Evolutionary conservation across 1,140 invertebrate species (phyloP), one percentile per base, ranked within the genome.

Genomic region (Notospermus geniculatus): DNA sequence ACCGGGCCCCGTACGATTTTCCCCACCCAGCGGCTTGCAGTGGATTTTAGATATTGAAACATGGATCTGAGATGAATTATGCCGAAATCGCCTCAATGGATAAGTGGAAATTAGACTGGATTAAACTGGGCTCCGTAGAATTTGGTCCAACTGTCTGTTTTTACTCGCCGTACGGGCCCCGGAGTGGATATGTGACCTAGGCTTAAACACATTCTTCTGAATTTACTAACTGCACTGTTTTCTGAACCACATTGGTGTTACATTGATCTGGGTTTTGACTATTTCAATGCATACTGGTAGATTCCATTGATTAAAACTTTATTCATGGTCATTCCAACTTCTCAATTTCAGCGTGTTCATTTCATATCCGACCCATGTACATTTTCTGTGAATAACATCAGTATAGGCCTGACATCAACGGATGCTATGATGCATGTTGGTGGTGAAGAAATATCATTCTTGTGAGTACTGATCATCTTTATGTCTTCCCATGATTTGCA

Each of bases 371-470:
- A 96, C 85, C 94, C 94, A 0, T 88, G 88, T 67, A 84, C 89
- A 13, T 70, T 97, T 1, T 84, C 87, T 69, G 83, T 96, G 36
- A 86, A 88, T 64, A 92, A 91, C 4, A 71, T 95, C 0, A 81
- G 87, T 11, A 79, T 96, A 70, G 91, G 87, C 2, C 77, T 90
- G 1, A 94, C 91, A 1, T 89, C 92, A 17, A 88, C 88, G 0
- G 93, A 97, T 79, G 82, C 90, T 50, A 73, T 95, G 0, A 88
- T 91, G 81, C 90, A 93, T 75, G 74, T 95, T 13, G 85, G 88
- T 28, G 87, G 87, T 64, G 85, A 90, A 71, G 92, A 95, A 83
- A 85, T 93, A 66, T 84, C 85, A 27, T 19, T 50, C 13, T 75
- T 82, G 90, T 91, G 84, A 87, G 87, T 72, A 9, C n/a, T n/a